Percentiles rank a stretch among this genome's conserved stretches.
Evolutionary conservation across 2,888 invertebrate species (phyloP).

Genomic region (Tenthredo amoena): DNA sequence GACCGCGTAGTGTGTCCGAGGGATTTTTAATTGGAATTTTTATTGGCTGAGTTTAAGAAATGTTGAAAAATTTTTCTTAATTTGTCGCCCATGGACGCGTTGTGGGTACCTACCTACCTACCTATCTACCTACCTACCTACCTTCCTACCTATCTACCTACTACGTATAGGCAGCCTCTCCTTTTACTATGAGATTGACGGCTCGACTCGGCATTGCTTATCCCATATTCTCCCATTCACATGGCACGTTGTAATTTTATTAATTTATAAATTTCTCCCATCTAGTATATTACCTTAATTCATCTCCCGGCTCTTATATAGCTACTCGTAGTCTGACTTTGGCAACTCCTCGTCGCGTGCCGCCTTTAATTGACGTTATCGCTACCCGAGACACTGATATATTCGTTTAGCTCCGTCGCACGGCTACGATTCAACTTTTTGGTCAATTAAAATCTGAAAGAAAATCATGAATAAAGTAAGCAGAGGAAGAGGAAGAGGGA

Average conservation of each 20-base stretch:
- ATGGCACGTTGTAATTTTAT: slow-evolving; percentile 52
- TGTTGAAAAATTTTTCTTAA: slow-evolving; percentile 49
- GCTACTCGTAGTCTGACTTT: slow-evolving; percentile 21
- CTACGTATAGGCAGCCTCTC: neutral
- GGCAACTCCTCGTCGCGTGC: slow-evolving; percentile 49
- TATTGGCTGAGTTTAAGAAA: slow-evolving; percentile 53
- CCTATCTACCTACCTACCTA: neutral
- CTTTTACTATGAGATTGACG: slow-evolving; percentile 39
- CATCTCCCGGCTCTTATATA: neutral
- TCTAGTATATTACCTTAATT: slow-evolving; percentile 49
- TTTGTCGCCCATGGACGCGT: slow-evolving; percentile 45
- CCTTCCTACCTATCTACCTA: neutral
- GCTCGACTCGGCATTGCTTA: neutral
- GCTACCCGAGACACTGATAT: slow-evolving; percentile 25
- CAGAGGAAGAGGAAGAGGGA: neutral
- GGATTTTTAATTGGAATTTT: slow-evolving; percentile 55
- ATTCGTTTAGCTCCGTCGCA: slow-evolving; percentile 17
- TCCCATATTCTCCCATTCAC: slow-evolving; percentile 26
- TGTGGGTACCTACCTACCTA: neutral
- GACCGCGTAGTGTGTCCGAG: neutral
- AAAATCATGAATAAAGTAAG: slow-evolving; percentile 12
- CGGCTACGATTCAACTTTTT: slow-evolving; percentile 33
- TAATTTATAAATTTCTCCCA: slow-evolving; percentile 53
- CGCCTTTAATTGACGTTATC: slow-evolving; percentile 50
- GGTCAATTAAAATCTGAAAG: slow-evolving; percentile 43